phyloP scores from a whole-genome alignment of 2,113 vertebrate species.

The Dasypus novemcinctus region DNA sequence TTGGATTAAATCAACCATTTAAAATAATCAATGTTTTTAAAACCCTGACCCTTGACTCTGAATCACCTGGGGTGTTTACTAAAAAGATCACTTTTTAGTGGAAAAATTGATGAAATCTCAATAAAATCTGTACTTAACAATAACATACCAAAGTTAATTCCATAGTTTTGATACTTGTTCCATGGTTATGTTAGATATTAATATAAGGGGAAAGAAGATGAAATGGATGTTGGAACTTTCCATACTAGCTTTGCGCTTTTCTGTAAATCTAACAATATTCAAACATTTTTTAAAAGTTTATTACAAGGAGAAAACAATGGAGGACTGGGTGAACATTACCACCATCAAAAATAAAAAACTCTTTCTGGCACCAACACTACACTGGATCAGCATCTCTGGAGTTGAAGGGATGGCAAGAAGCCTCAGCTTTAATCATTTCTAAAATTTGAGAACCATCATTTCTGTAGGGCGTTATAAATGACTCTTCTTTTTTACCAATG shows the following conservation, averaged over 20 bases:
- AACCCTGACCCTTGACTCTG: background rate
- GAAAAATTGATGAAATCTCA: background rate
- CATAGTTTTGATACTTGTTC: background rate
- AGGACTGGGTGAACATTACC: background rate
- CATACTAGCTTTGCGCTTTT: background rate
- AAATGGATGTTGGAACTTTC: background rate
- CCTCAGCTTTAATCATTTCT: background rate
- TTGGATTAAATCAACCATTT: background rate
- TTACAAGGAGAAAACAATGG: background rate
- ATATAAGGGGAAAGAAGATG: background rate
- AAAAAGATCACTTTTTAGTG: background rate
- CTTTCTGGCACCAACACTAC: background rate
- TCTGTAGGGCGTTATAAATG: background rate
- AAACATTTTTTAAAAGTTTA: background rate
- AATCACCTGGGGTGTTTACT: background rate
- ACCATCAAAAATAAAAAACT: background rate
- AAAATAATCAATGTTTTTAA: background rate
- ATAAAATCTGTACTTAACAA: background rate
- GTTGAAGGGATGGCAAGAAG: background rate
- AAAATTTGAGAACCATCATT: slow-evolving; percentile 6
- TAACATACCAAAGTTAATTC: background rate
- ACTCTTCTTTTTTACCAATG: background rate
- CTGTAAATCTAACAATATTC: background rate
- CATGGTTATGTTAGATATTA: background rate
- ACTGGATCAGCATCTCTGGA: background rate